Base-by-base conservation (phyloP, 1,140 invertebrate genomes). In the Drosophila funebris region DNA sequence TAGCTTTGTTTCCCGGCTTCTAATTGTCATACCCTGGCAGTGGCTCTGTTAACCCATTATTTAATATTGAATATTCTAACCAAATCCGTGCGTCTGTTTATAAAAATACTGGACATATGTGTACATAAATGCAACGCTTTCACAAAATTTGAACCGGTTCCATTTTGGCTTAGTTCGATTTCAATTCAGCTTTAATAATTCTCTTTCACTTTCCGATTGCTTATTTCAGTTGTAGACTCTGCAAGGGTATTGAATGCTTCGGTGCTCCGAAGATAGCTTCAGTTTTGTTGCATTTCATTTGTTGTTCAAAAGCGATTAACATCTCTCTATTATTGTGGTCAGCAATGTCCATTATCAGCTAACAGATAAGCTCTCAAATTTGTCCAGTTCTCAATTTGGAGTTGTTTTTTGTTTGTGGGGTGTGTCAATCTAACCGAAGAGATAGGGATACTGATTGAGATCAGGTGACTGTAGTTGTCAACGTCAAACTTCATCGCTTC, bases 301-400 rank as follows among this genome's bases (percentile, higher is more conserved):
- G 8, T 16, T 16, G 31, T 27, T 18, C 14, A 39, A 63, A 6
- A 41, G 29, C 13, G 31, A 39, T 18, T 27, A 41, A 52, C 4
- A 52, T 52, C 13, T 63, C 20, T 39, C 22, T 52, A 41, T 52
- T 68, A 27, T 54, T 70, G 54, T 20, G 58, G 48, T 37, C 37
- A 70, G 44, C 37, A 11, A 5, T 46, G n/a, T 20, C 2, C 39
- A 24, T 63, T 70, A 70, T 70, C 67, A 70, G 58, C 22, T 3
- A 18, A 20, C 39, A 63, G 67, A 70, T 70, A 63, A 63, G 67
- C 31, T 29, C 1, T 29, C 7, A 22, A 33, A 20, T 16, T 50
- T 36, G 22, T 22, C 41, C 56, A 33, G 24, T 31, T 13, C 16
- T 22, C 11, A 16, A 44, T 8, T 43, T 27, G n/a, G 36, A 33